A percentile compares a stretch with the other conserved stretches of the same genome.
Evolutionary conservation across 2,797 vertebrate species (phyloP).

Genomic region (Decapterus maruadsi): DNA sequence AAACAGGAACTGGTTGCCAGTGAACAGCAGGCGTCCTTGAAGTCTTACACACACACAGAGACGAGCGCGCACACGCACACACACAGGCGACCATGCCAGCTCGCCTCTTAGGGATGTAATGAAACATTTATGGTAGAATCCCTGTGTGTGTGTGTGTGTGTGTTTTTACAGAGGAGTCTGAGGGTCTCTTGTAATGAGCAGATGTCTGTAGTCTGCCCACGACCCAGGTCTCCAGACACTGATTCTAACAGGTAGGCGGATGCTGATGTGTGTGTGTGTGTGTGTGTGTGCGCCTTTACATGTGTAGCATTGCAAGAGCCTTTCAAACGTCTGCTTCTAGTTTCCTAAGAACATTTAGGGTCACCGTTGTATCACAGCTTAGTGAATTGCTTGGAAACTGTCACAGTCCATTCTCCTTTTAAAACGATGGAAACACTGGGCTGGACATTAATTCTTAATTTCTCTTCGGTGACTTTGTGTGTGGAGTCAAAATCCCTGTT

Average conservation of each 20-base stretch:
- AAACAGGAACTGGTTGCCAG: constrained; percentile 72
- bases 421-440: constrained; percentile 14
- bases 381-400: constrained; percentile 25
- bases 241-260: constrained; percentile 67
- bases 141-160: constrained; percentile 28
- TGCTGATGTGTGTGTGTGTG: constrained; percentile 1
- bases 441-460: constrained; percentile 43
- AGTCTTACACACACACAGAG: constrained; percentile 46
- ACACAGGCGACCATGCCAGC: constrained; percentile 60
- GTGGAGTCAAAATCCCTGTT: constrained; percentile 45
- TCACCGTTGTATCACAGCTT: constrained; percentile 47
- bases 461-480: constrained; percentile 74
- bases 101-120: constrained; percentile 77
- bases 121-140: constrained; percentile 83
- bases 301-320: constrained; percentile 40
- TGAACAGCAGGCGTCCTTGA: constrained; percentile 82
- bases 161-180: constrained; percentile 70
- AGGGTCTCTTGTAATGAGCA: constrained; percentile 82
- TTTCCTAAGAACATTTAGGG: constrained; percentile 44
- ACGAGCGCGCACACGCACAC: constrained; percentile 25
- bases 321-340: constrained; percentile 28
- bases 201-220: constrained; percentile 79
- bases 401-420: constrained; percentile 1
- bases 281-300: no score
- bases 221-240: constrained; percentile 59